Evolutionary conservation across 2,888 invertebrate genomes (phyloP).

Genomic region (Amblyteles armatorius): DNA sequence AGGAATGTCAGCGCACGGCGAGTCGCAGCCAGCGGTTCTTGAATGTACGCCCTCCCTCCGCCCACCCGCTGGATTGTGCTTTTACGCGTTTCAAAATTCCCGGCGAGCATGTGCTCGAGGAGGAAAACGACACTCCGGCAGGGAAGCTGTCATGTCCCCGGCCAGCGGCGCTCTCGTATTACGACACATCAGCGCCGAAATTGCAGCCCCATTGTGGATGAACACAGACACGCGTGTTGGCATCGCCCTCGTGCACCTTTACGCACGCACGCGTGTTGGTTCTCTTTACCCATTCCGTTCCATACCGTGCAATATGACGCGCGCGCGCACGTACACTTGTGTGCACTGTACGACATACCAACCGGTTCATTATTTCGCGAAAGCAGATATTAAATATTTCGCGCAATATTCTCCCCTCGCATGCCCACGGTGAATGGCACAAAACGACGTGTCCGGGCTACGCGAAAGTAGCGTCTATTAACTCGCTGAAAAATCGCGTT

Average conservation of each 20-base stretch:
- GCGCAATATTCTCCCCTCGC: slow-evolving; percentile 34
- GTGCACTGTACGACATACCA: background rate
- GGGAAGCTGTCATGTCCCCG: background rate
- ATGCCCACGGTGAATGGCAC: background rate
- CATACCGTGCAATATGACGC: background rate
- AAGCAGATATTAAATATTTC: slow-evolving; percentile 50
- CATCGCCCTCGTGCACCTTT: background rate
- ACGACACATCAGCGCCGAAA: slow-evolving; percentile 49
- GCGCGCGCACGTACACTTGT: background rate
- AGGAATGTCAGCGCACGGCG: background rate
- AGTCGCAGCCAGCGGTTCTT: background rate
- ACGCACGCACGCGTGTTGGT: background rate
- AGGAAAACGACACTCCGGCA: slow-evolving; percentile 26
- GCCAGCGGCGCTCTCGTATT: slow-evolving; percentile 19
- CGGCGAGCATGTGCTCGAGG: slow-evolving; percentile 2
- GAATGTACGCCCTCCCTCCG: background rate
- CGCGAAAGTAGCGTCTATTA: slow-evolving; percentile 5
- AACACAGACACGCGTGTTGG: slow-evolving; percentile 21
- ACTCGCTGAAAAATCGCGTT: background rate
- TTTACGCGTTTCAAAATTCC: slow-evolving; percentile 21
- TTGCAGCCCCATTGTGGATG: slow-evolving; percentile 42
- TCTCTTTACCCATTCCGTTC: background rate
- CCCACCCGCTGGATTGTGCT: slow-evolving; percentile 6
- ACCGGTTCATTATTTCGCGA: slow-evolving; percentile 19
- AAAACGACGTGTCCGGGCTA: background rate